Base-by-base conservation (phyloP, 2,888 invertebrate species). In the Caenorhabditis sp. region DNA sequence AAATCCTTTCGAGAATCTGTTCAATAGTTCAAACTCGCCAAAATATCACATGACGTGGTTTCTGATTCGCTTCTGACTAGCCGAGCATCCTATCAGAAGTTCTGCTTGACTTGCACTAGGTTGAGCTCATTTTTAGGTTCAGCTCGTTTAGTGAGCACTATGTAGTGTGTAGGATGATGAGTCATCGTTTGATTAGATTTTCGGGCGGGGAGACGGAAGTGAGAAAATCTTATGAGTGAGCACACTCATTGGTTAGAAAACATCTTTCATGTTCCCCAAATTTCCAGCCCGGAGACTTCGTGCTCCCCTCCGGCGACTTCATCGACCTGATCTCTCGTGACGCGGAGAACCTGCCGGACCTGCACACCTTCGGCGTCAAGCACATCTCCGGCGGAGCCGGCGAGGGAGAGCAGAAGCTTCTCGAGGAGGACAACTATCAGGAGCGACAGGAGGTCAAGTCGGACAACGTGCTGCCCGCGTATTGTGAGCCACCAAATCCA, bases 401-500 rank as follows among this genome's bases (percentile, higher is more conserved):
- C 14, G 96, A 96, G 92, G 95, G 95, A 49, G 94, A 94, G 76
- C 95, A 95, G 92, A 94, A 94, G 1, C 93, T 95, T 64, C 92
- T 90, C 56, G 93, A 93, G n/a, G 93, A 93, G 41, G 91, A 89
- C 66, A 83, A 85, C 51, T 91, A 87, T 80, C 90, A 89, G 76
- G 85, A 90, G 73, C 76, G 91, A 22, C 87, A 91, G 61, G 86
- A 91, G 93, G 95, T 96, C 64, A 98, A 98, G 93, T 95, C 96
- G 4, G 97, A 98, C 92, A 95, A 96, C 12, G 95, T 95, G 16
- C 94, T 99, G 80, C 98, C 98, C 0, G 97, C 98, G 24, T 99
- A 99, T 93, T 99, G 99, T 93, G 97, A 98, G 93, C 99, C 99
- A 0, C 98, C 98, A 1, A 99, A 99, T 93, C 99, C 99, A 0